Percentiles rank a stretch among this genome's conserved stretches.
These are phyloP conservation scores for Paratrypauchen microcephalus DNA, from an alignment of 2,797 vertebrate genomes.

Conservation along the genomic window DNA sequence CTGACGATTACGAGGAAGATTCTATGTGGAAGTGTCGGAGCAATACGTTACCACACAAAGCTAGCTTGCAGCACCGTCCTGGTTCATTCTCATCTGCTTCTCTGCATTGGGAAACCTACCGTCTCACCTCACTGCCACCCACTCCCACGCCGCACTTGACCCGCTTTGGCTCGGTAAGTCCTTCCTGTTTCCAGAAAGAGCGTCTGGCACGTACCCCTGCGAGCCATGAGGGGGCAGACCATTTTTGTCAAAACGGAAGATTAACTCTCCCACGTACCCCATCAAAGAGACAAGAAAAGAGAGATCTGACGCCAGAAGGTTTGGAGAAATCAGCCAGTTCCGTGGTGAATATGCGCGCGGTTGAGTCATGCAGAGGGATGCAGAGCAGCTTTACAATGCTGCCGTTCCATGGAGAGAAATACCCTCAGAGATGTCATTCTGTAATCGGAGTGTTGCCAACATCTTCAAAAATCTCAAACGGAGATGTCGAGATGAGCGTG, in stretches of 20 bases:
- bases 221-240: slow-evolving; percentile 23
- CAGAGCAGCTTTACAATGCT: slow-evolving; percentile 47
- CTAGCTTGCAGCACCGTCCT: slow-evolving; percentile 34
- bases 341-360: slow-evolving; percentile 46
- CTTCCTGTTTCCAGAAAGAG: slow-evolving; percentile 24
- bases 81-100: slow-evolving; percentile 58
- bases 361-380: slow-evolving; percentile 43
- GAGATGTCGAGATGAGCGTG: slow-evolving; percentile 88
- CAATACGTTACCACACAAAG: slow-evolving; percentile 53
- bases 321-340: slow-evolving; percentile 47
- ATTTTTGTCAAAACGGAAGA: slow-evolving; percentile 39
- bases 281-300: slow-evolving; percentile 54
- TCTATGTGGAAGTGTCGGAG: slow-evolving; percentile 53
- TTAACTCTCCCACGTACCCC: slow-evolving; percentile 56
- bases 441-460: slow-evolving; percentile 63
- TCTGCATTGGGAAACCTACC: slow-evolving; percentile 57
- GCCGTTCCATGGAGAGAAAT: slow-evolving; percentile 36
- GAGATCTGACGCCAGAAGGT: slow-evolving; percentile 41
- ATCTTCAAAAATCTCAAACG: slow-evolving; percentile 59
- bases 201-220: slow-evolving; percentile 19
- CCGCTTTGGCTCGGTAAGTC: slow-evolving; percentile 10
- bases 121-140: slow-evolving; percentile 45
- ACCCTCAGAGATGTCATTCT: slow-evolving; percentile 38
- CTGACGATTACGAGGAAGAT: slow-evolving; percentile 22
- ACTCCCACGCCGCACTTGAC: slow-evolving; percentile 35